These are phyloP conservation scores for Spatulosminthurus flaviceps DNA, from an alignment of 2,888 invertebrate genomes.

Conservation along the genomic window DNA sequence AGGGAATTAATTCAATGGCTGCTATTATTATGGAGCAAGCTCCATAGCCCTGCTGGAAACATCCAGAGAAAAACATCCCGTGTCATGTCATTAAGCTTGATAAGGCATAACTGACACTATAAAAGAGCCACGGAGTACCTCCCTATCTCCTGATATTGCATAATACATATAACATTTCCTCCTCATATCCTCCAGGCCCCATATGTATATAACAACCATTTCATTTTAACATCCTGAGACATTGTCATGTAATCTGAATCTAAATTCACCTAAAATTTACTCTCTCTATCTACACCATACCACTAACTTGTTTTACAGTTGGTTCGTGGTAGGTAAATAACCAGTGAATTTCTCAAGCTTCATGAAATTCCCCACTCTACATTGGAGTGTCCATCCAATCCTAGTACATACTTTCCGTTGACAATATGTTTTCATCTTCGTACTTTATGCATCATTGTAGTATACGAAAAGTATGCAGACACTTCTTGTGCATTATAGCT, in stretches of 20 bases:
- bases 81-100: conserved; percentile 8
- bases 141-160: background rate
- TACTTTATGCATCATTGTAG: background rate
- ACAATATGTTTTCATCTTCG: background rate
- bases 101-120: conserved; percentile 18
- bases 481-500: no score
- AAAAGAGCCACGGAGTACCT: background rate
- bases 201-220: background rate
- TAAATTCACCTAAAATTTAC: conserved; percentile 18
- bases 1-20: conserved; percentile 13
- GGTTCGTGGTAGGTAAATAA: conserved; percentile 31
- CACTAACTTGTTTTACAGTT: conserved; percentile 7
- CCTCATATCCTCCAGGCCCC: background rate
- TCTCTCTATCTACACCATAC: no score
- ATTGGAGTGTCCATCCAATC: background rate
- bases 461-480: background rate
- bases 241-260: conserved; percentile 18
- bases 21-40: conserved; percentile 7
- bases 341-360: conserved; percentile 40
- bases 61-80: conserved; percentile 2
- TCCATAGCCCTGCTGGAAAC: background rate
- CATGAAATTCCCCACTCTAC: conserved; percentile 33
- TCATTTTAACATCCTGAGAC: conserved; percentile 8
- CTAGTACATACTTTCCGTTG: background rate
- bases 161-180: no score